Conservation (phyloP, 2,797 vertebrate species). For the Poeciliopsis infans region DNA sequence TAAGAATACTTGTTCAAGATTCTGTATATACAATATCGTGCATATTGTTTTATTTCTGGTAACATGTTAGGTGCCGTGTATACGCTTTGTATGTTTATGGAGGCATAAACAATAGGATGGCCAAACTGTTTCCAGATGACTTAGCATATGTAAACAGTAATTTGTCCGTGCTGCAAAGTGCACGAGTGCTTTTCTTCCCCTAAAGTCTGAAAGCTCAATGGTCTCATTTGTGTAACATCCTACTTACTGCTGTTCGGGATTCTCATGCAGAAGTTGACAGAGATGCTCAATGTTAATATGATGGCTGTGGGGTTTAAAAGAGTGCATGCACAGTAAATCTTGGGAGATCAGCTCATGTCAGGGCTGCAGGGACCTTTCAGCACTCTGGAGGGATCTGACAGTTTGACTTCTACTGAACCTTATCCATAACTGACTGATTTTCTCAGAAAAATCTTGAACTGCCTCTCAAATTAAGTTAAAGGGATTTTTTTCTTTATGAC, state of each 20-base stretch:
- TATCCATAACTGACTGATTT: conserved; percentile 72
- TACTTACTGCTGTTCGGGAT: conserved; percentile 23
- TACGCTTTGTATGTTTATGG: conserved; percentile 12
- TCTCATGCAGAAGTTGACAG: conserved; percentile 39
- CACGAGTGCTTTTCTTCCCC: conserved; percentile 30
- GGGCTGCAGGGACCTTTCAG: conserved; percentile 57
- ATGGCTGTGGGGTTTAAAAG: conserved; percentile 57
- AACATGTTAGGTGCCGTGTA: neutral
- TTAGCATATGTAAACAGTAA: conserved; percentile 20
- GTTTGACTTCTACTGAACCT: conserved; percentile 70
- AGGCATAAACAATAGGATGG: neutral
- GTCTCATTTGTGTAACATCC: conserved; percentile 62
- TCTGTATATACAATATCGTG: neutral
- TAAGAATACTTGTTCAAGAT: neutral
- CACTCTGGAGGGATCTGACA: conserved; percentile 53
- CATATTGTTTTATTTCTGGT: neutral
- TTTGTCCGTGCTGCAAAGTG: conserved; percentile 26
- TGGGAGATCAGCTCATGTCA: conserved; percentile 69
- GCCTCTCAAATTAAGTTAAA: conserved; percentile 77
- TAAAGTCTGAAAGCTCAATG: conserved; percentile 23
- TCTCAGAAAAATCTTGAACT: conserved; percentile 70
- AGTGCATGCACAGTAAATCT: conserved; percentile 57
- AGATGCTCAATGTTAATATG: conserved; percentile 64
- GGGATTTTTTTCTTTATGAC: conserved; percentile 70
- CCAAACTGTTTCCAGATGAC: conserved; percentile 13